Base-by-base conservation (phyloP, 2,797 vertebrate species). In the Melopsittacus undulatus region DNA sequence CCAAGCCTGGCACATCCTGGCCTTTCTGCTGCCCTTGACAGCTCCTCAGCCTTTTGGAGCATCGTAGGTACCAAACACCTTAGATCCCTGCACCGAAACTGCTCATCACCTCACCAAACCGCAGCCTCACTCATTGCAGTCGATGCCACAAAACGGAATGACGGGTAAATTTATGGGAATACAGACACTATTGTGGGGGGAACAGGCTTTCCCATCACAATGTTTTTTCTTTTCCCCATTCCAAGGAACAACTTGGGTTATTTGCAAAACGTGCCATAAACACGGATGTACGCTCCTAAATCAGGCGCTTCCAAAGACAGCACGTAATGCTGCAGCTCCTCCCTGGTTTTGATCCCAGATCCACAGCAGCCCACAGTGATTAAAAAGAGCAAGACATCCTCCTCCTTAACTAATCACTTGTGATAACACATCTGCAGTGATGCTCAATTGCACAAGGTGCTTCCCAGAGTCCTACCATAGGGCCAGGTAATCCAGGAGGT, bases 401-500 rank as follows among this genome's bases (percentile, higher is more conserved):
- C 22, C 2, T 68, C 66, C 62, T 57, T 43, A 32, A 62, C 27
- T n/a, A n/a, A 82, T 48, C 64, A 4, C 43, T 26, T 1, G 10
- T 0, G 3, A 6, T 64, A 61, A 66, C 14, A 8, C 45, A 62
- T 77, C 40, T 52, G 45, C 76, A 87, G 64, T 15, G 29, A 45
- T 11, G 23, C 56, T 54, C 43, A 17, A 7, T 4, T 24, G n/a
- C 32, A 23, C 4, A 0, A 49, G 48, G 20, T 0, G 1, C 42
- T 93, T 76, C n/a, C 86, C 38, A 52, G 34, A 78, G 32, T 95
- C 98, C 98, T 95, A 99, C 99, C 49, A 98, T 98, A 63, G 98
- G 98, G 67, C 99, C 99, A 0, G 98, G 98, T 34, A 98, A 95
- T 21, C 98, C 99, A 0, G 99, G 99, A 23, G 98, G 98, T 26